Evolutionary conservation across 92 coral and sea anemone species (phyloP).

Genomic region (Bergia puertoricense): DNA sequence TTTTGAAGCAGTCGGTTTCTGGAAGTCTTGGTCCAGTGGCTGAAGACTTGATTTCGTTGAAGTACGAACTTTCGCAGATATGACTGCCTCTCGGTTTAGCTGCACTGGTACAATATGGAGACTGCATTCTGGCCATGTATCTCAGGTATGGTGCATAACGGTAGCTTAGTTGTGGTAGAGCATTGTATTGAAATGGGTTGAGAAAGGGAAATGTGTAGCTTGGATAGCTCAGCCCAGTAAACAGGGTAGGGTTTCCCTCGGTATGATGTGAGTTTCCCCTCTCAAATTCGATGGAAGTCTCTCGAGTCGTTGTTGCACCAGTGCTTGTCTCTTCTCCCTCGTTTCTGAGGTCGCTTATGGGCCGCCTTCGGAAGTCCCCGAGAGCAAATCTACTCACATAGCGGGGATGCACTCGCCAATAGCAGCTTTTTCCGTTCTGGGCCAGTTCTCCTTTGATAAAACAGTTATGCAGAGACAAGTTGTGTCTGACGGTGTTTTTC

Average conservation of each 20-base stretch:
- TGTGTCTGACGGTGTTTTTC: slow-evolving; percentile 97
- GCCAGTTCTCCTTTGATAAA: slow-evolving; percentile 81
- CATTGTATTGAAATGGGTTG: slow-evolving; percentile 7
- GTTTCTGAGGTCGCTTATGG: slow-evolving; percentile 40
- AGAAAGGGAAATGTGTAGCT: slow-evolving; percentile 4
- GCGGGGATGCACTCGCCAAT: slow-evolving; percentile 79
- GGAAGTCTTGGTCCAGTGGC: slow-evolving; percentile 4
- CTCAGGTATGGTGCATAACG: slow-evolving; percentile 12
- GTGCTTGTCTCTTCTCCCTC: background rate
- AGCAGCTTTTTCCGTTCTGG: slow-evolving; percentile 73
- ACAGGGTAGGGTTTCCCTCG: slow-evolving; percentile 7
- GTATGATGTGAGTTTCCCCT: slow-evolving; percentile 7
- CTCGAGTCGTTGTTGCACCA: background rate
- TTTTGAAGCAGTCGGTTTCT: slow-evolving; percentile 26
- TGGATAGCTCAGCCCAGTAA: slow-evolving; percentile 13
- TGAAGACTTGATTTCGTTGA: background rate
- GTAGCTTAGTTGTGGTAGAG: slow-evolving; percentile 8
- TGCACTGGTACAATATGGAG: background rate
- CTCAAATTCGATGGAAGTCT: slow-evolving; percentile 1
- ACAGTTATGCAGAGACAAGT: slow-evolving; percentile 85
- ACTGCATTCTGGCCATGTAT: slow-evolving; percentile 7
- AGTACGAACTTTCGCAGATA: slow-evolving; percentile 1
- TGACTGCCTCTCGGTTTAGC: background rate
- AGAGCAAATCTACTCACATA: slow-evolving; percentile 66
- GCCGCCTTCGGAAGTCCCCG: slow-evolving; percentile 71